Evolutionary conservation across 2,888 invertebrate species (phyloP).

Genomic region (Apoda limacodes): DNA sequence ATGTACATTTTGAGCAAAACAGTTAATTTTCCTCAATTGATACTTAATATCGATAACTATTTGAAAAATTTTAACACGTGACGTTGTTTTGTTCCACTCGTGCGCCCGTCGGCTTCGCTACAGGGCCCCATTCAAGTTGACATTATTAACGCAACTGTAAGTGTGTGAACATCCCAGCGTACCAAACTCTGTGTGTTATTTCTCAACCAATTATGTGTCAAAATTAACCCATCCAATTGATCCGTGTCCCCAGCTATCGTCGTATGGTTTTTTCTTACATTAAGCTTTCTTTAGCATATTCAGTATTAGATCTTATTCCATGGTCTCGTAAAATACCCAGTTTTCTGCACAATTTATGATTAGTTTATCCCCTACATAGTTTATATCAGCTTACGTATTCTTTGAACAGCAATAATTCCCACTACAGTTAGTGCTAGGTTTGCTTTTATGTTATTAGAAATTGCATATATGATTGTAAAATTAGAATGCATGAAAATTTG

Average conservation of each 20-base stretch:
- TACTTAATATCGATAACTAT: slow-evolving; percentile 28
- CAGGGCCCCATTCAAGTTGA: slow-evolving; percentile 66
- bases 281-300: slow-evolving; percentile 18
- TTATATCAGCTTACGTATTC: too few relatives aligned
- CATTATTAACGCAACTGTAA: slow-evolving; percentile 69
- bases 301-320: slow-evolving; percentile 31
- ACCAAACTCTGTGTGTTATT: too few relatives aligned
- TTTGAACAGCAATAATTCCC: slow-evolving; percentile 8
- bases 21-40: too few relatives aligned
- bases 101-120: slow-evolving; percentile 45
- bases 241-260: slow-evolving; percentile 52
- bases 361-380: too few relatives aligned
- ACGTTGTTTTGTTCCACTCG: slow-evolving; percentile 64
- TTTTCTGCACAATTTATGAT: slow-evolving; percentile 5
- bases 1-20: slow-evolving; percentile 18
- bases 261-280: slow-evolving; percentile 39
- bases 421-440: slow-evolving; percentile 2
- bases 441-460: neutral
- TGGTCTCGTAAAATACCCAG: slow-evolving; percentile 23
- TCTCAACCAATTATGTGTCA: too few relatives aligned
- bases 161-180: slow-evolving; percentile 54
- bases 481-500: too few relatives aligned
- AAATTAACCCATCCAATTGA: slow-evolving; percentile 37
- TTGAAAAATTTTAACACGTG: too few relatives aligned
- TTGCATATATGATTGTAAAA: slow-evolving; percentile 14